These are phyloP conservation scores for Parasteatoda lunata DNA, from an alignment of 2,888 invertebrate species.

Conservation along the genomic window DNA sequence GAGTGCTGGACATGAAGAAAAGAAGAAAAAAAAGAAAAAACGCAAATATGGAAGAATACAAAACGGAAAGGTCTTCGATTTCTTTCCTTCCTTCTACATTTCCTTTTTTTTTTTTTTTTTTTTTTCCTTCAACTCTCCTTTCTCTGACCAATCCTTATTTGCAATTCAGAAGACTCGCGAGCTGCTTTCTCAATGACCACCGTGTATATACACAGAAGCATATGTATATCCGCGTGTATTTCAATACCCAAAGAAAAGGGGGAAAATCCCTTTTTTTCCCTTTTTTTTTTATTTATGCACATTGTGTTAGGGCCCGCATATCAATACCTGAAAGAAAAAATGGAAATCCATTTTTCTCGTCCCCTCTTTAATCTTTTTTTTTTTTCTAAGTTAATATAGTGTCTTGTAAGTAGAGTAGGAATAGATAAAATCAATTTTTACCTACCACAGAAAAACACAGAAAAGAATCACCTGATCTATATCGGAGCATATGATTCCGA, in stretches of 20 bases:
- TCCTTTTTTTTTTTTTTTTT: not conserved
- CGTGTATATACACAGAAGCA: conserved; percentile 59
- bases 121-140: conserved; percentile 18
- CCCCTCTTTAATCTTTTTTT: not conserved
- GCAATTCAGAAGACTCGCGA: conserved; percentile 59
- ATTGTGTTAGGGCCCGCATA: not conserved
- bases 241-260: conserved; percentile 48
- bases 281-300: not conserved
- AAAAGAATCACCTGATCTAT: too few relatives aligned
- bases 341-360: not conserved
- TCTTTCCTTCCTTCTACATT: conserved; percentile 18
- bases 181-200: conserved; percentile 52
- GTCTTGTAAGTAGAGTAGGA: not conserved
- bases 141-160: conserved; percentile 30
- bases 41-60: conserved; percentile 55
- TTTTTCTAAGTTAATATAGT: not conserved
- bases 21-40: conserved; percentile 6
- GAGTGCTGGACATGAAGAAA: not conserved
- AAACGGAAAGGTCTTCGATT: conserved; percentile 55
- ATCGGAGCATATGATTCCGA: conserved; percentile 19
- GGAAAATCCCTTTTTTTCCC: conserved; percentile 4
- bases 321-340: not conserved
- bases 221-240: conserved; percentile 61
- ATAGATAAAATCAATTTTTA: conserved; percentile 54
- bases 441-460: not conserved